Evolutionary conservation across 2,113 vertebrate species (phyloP), one percentile per base, ranked within the genome.

Genomic region (Oostethus manadensis): DNA sequence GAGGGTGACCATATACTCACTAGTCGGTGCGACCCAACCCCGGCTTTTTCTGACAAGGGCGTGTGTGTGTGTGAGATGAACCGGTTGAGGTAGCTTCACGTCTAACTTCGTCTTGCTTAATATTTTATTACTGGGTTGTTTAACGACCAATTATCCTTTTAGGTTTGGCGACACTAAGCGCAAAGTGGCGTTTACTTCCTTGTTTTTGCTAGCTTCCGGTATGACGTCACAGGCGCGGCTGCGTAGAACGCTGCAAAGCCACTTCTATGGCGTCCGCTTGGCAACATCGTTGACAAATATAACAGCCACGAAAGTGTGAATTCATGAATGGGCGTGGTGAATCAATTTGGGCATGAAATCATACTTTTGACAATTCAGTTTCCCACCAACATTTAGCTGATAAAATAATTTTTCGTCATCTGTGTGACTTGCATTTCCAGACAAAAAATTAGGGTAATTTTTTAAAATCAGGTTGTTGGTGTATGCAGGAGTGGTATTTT

Each of bases 141-240:
- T 46, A 45, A 21, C 58, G n/a, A 21, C 50, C 14, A 38, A 47
- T 48, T 78, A 74, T 79, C 42, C 53, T 56, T 69, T 70, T 13
- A 44, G 4, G 51, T 48, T 15, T 51, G n/a, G 50, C 42, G 7
- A 43, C 20, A 51, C 71, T 14, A 23, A 20, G 51, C 50, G 46
- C 68, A n/a, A 35, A 56, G 26, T 14, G 38, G 13, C 5, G 38
- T 71, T 84, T 69, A 87, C 89, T 89, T 91, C 88, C 89, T 74
- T 79, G 26, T 89, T 56, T 63, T 35, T 56, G 44, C 22, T 64
- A 45, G 71, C 75, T 85, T 80, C 81, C 78, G 78, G 64, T 18
- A 55, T 51, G 42, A 40, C 51, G 65, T 20, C 44, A 58, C 10
- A 35, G 2, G 55, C 18, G 60, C 40, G 47, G n/a, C 21, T 23